phyloP scores from a whole-genome alignment of 92 coral and sea anemone species.

The Ricordea florida region DNA sequence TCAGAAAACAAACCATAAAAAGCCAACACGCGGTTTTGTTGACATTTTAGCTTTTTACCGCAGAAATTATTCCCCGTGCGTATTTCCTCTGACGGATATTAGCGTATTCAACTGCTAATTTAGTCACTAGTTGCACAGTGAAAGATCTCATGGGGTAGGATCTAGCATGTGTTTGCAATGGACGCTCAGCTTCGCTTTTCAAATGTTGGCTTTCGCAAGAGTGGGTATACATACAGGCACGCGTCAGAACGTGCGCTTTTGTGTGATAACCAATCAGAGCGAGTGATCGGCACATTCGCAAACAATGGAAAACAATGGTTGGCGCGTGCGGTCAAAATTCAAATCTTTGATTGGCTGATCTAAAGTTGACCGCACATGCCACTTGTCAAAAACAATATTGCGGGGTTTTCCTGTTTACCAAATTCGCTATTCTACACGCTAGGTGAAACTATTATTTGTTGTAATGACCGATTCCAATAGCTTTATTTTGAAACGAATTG shows the following conservation, averaged over 20 bases:
- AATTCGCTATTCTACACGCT: conserved; percentile 39
- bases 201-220: conserved; percentile 68
- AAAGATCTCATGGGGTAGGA: conserved; percentile 53
- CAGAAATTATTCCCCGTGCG: conserved; percentile 53
- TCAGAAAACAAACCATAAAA: neutral
- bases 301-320: conserved; percentile 80
- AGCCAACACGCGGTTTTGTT: conserved; percentile 37
- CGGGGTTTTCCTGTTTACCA: conserved; percentile 68
- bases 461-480: conserved; percentile 69
- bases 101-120: conserved; percentile 59
- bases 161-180: conserved; percentile 41
- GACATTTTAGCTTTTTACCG: neutral
- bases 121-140: conserved; percentile 37
- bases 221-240: conserved; percentile 58
- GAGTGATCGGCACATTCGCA: conserved; percentile 54
- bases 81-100: conserved; percentile 16
- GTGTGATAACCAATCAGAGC: conserved; percentile 80
- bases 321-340: conserved; percentile 93
- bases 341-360: conserved; percentile 70
- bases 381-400: conserved; percentile 61
- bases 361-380: conserved; percentile 82
- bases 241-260: conserved; percentile 89
- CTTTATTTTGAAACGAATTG: conserved; percentile 79
- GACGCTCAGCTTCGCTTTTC: conserved; percentile 27
- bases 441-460: conserved; percentile 18